A percentile compares a stretch with the other conserved stretches of the same genome.
These are phyloP conservation scores for Gymnocypris eckloni DNA, from an alignment of 2,797 vertebrate species.

Conservation along the genomic window DNA sequence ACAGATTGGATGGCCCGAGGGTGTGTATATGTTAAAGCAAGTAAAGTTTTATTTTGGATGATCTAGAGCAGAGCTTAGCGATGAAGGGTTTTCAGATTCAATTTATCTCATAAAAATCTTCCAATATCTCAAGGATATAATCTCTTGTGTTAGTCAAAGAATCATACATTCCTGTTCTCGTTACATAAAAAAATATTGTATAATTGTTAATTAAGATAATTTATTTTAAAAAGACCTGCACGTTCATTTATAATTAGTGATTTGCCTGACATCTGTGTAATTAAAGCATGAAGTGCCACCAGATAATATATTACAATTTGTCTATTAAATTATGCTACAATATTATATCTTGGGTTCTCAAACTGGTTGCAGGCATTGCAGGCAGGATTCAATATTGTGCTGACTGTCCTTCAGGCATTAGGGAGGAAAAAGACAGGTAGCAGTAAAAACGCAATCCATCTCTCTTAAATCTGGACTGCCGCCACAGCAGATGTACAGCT, in stretches of 20 bases:
- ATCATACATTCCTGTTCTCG: neutral
- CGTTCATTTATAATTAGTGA: neutral
- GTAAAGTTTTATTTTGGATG: neutral
- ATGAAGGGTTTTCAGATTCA: neutral
- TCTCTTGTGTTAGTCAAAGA: neutral
- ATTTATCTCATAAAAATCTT: neutral
- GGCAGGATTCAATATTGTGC: neutral
- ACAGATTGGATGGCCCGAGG: neutral
- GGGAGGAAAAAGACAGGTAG: slow-evolving; percentile 21
- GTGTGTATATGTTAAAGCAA: neutral
- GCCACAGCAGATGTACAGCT: slow-evolving; percentile 34
- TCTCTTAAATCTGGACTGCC: slow-evolving; percentile 20
- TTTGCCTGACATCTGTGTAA: neutral
- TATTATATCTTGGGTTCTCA: neutral
- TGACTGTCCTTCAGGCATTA: slow-evolving; percentile 13
- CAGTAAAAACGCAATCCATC: slow-evolving; percentile 18
- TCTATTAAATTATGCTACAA: neutral
- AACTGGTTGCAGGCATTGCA: neutral
- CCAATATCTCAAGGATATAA: neutral
- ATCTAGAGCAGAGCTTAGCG: neutral
- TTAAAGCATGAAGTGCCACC: neutral
- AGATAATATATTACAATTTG: neutral
- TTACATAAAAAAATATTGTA: neutral
- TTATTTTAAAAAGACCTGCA: neutral
- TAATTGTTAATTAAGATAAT: neutral